A percentile compares a stretch with the other conserved stretches of the same genome.
These are phyloP conservation scores for Hycleus cichorii DNA, from an alignment of 1,140 invertebrate genomes.

Conservation along the genomic window DNA sequence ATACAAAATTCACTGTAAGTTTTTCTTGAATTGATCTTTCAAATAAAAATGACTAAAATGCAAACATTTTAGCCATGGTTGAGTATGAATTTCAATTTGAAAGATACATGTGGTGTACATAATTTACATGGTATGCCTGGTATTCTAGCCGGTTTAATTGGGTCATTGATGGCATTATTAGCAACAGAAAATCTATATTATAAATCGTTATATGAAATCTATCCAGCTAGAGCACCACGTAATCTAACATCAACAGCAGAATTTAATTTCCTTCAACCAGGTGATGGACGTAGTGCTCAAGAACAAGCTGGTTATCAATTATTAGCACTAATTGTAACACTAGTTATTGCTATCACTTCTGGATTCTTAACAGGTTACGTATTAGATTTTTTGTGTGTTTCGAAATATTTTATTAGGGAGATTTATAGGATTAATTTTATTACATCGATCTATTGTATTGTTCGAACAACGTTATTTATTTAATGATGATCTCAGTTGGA, in stretches of 20 bases:
- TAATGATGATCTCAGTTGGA: background rate
- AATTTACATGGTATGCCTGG: conserved; percentile 96
- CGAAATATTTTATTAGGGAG: background rate
- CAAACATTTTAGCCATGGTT: conserved; percentile 59
- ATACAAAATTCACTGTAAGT: conserved; percentile 73
- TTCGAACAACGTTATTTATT: background rate
- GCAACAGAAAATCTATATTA: conserved; percentile 53
- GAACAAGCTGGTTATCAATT: conserved; percentile 77
- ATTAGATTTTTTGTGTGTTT: background rate
- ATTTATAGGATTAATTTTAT: background rate
- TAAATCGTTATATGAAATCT: conserved; percentile 52
- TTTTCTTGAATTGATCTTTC: background rate
- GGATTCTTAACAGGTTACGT: conserved; percentile 70
- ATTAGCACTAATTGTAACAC: conserved; percentile 60
- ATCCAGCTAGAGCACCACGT: conserved; percentile 44
- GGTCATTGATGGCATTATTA: conserved; percentile 65
- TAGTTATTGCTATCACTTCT: conserved; percentile 63
- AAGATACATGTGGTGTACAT: conserved; percentile 93
- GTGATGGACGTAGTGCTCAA: conserved; percentile 53
- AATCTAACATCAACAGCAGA: conserved; percentile 10
- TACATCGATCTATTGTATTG: no score
- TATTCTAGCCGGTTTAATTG: conserved; percentile 71
- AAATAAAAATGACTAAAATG: background rate
- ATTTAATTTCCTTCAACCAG: conserved; percentile 30
- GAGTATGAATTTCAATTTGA: conserved; percentile 58